Conservation (phyloP, 2,797 vertebrate genomes). For the Liparis tanakae region DNA sequence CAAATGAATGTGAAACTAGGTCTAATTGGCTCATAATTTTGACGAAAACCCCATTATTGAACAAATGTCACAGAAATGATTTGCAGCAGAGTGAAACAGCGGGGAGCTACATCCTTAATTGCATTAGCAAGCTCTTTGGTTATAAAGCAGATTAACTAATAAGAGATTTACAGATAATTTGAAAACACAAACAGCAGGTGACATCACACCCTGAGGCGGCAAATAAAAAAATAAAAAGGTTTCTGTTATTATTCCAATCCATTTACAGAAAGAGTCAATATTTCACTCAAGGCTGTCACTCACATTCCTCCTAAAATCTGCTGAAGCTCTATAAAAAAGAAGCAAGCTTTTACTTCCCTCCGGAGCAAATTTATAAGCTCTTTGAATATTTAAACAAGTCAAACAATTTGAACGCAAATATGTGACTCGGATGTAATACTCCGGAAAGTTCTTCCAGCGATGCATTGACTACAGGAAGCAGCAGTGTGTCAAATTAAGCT, state of each 20-base stretch:
- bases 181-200: constrained; percentile 41
- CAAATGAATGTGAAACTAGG: constrained; percentile 70
- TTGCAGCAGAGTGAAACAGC: constrained; percentile 69
- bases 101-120: constrained; percentile 66
- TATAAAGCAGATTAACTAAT: constrained; percentile 66
- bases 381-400: constrained; percentile 42
- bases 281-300: neutral
- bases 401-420: constrained; percentile 13
- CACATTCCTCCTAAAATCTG: constrained; percentile 5
- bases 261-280: constrained; percentile 5
- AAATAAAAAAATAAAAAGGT: neutral
- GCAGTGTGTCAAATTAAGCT: constrained; percentile 50
- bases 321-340: neutral
- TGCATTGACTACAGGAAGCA: constrained; percentile 9
- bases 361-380: constrained; percentile 7
- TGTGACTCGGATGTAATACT: constrained; percentile 27
- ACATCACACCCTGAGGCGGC: constrained; percentile 19
- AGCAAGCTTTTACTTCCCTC: neutral
- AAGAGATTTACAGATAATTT: constrained; percentile 41
- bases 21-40: constrained; percentile 82
- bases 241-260: neutral
- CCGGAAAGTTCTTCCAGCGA: constrained; percentile 8
- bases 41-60: constrained; percentile 78
- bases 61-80: constrained; percentile 69
- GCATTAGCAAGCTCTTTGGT: constrained; percentile 65